Evolutionary conservation across 92 coral and sea anemone genomes (phyloP), one percentile per base, ranked within the genome.

Genomic region (Porites lobata): DNA sequence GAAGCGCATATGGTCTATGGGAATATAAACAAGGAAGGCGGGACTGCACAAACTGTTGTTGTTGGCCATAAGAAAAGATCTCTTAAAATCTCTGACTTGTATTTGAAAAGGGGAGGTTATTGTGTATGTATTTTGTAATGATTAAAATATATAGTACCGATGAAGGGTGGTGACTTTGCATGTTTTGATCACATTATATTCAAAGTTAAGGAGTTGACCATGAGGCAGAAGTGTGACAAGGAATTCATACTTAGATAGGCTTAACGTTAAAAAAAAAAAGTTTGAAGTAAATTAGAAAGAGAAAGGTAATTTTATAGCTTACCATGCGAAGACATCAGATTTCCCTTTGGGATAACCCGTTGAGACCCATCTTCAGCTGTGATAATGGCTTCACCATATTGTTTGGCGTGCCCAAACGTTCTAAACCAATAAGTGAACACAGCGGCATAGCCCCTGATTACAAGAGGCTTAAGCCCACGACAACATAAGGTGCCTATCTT

Each of bases 211-310:
- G 43, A 38, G 38, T 18, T 67, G 38, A 67, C 29, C 72, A 67
- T 67, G 72, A n/a, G 14, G 22, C 72, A 67, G 19, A 67, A 67
- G 72, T 10, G 72, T 67, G 72, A 67, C 72, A 67, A 67, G 72
- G 72, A 67, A 67, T 11, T 19, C 72, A 11, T 67, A 67, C 72
- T 67, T 67, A 74, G 79, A 53, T 74, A 74, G 20, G 56, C 79
- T 74, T 43, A 74, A 47, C 79, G 10, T 43, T 47, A 11, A 21
- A 43, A 32, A 74, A 17, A 53, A 43, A 74, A 47, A 15, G 11
- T 9, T 22, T 21, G 54, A 4, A 43, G 47, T 74, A 47, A 74
- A 74, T 43, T 43, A 17, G 14, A 43, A 74, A 74, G 15, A 53
- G 61, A 1, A 53, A 11, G 57, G 61, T 43, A 26, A 74, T 43